Evolutionary conservation across 2,888 invertebrate species (phyloP), one percentile per base, ranked within the genome.

Genomic region (Onthophagus sagittarius): DNA sequence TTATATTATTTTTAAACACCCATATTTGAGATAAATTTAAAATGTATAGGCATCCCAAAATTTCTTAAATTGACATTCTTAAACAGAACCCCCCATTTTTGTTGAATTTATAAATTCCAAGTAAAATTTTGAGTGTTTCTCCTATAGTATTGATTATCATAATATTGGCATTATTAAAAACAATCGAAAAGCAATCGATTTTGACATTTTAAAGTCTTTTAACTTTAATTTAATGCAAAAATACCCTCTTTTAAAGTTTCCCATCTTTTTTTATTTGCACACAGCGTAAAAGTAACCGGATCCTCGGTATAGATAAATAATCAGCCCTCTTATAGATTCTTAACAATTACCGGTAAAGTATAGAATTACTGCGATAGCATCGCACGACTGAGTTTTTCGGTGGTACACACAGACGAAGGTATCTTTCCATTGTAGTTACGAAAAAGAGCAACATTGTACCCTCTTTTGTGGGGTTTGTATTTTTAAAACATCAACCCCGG

Each of bases 251-350:
- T 23, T 23, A 23, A 23, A 23, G 2, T 53, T 53, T 53, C 39
- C 5, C 39, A 53, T 7, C 1, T 53, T 53, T 69, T 70, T 71
- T 74, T 74, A 74, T 72, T 74, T 72, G 23, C 3, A 23, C 23
- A 74, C 74, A 71, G 74, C 70, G 75, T 69, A 75, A 75, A 65
- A 75, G 75, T 75, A 75, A 75, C 73, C 72, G 67, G 73, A 76
- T 71, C 73, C 5, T 7, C 33, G 32, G 71, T 76, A n/a, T n/a
- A 73, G 75, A 75, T 75, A 76, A 76, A 76, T 76, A 76, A 75
- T 75, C 75, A 72, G 76, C 76, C 76, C 76, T 75, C 76, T 75
- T 23, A 23, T 23, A 72, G 69, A 75, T 75, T 75, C 75, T 73
- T 62, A 32, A 75, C 75, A 75, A 73, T 75, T 75, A 75, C 73